phyloP scores from a whole-genome alignment of 2,888 invertebrate species.

The Helicoverpa assulta region DNA sequence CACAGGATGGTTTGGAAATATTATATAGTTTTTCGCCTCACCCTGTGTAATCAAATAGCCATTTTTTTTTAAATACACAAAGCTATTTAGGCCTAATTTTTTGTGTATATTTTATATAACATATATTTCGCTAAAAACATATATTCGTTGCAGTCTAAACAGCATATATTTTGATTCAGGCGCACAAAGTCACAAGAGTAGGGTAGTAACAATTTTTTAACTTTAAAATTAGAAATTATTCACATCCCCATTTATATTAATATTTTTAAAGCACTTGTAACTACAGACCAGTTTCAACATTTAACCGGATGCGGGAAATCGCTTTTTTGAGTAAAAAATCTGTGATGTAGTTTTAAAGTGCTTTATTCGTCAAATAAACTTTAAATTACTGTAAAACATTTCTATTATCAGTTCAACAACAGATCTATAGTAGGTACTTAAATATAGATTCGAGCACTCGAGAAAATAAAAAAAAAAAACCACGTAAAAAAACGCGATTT shows the following conservation, averaged over 20 bases:
- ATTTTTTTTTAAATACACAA: not conserved
- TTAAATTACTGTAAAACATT: constrained; percentile 53
- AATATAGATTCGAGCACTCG: constrained; percentile 52
- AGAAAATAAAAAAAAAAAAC: not conserved
- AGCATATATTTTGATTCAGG: constrained; percentile 39
- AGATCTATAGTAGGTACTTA: constrained; percentile 53
- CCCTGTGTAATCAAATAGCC: not conserved
- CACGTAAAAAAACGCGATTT: not conserved
- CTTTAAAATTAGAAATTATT: not conserved
- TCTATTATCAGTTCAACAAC: constrained; percentile 42
- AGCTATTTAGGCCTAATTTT: not conserved
- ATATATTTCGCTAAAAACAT: constrained; percentile 43
- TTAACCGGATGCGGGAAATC: not conserved
- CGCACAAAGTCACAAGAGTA: constrained; percentile 48
- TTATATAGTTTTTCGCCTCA: not conserved
- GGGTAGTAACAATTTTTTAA: constrained; percentile 16
- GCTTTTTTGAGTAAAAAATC: not conserved
- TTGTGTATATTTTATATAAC: constrained; percentile 9
- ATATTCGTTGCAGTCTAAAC: constrained; percentile 45
- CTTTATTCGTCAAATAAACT: constrained; percentile 52
- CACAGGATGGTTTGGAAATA: not conserved
- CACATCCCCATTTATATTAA: constrained; percentile 9
- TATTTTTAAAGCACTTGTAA: constrained; percentile 39
- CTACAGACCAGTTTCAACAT: constrained; percentile 34
- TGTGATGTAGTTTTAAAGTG: constrained; percentile 31